Conservation (phyloP, 2,888 invertebrate genomes). For the Pollenia angustigena region DNA sequence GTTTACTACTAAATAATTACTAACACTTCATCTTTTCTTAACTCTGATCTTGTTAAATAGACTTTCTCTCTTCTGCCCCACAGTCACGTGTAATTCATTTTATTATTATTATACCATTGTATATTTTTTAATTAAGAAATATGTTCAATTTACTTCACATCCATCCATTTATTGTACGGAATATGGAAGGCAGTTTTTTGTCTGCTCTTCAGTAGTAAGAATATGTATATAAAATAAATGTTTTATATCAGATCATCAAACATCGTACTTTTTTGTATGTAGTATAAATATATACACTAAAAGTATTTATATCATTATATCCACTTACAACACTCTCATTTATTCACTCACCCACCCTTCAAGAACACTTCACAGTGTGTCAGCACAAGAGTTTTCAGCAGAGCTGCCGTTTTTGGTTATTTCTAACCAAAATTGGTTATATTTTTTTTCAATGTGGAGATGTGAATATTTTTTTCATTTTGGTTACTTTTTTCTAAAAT, state of each 20-base stretch:
- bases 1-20: too few species aligned
- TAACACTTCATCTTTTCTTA: too few species aligned
- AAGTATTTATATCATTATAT: constrained; percentile 62
- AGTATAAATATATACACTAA: constrained; percentile 7
- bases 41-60: neutral
- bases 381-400: constrained; percentile 29
- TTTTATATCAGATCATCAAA: constrained; percentile 63
- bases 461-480: too few species aligned
- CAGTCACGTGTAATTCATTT: neutral
- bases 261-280: neutral
- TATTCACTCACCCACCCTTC: constrained; percentile 49
- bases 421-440: too few species aligned
- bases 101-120: constrained; percentile 50
- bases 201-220: constrained; percentile 16
- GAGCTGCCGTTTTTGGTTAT: too few species aligned
- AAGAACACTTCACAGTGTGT: constrained; percentile 32
- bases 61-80: neutral
- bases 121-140: constrained; percentile 69
- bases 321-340: constrained; percentile 52
- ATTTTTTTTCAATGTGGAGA: too few species aligned
- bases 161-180: constrained; percentile 43
- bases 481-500: too few species aligned
- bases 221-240: constrained; percentile 47
- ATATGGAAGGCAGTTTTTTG: constrained; percentile 38
- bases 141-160: constrained; percentile 68